Conservation (phyloP, 2,797 vertebrate genomes). For the Protonibea diacanthus region DNA sequence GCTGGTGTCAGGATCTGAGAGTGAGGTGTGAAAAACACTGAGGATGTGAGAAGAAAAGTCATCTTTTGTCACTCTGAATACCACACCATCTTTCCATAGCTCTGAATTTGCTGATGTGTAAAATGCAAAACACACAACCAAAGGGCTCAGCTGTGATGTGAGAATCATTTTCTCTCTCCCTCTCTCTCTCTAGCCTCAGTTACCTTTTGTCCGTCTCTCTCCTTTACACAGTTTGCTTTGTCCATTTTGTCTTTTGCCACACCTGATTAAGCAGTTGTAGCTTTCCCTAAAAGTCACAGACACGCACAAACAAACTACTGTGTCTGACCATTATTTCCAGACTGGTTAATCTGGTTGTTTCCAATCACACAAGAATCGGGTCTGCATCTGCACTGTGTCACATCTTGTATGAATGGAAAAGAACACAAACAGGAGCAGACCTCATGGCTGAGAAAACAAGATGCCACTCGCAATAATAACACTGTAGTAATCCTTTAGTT, state of each 20-base stretch:
- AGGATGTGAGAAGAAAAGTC: constrained; percentile 72
- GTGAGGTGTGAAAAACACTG: constrained; percentile 76
- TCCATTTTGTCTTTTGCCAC: constrained; percentile 16
- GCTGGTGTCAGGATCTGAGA: constrained; percentile 74
- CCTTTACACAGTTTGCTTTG: not conserved
- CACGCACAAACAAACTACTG: not conserved
- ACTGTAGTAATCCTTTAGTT: not conserved
- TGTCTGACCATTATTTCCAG: constrained; percentile 20
- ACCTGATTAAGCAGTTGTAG: not conserved
- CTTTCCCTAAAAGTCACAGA: not conserved
- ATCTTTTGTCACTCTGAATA: constrained; percentile 59
- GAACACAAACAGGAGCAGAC: not conserved
- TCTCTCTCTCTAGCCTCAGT: not conserved
- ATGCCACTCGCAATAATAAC: not conserved
- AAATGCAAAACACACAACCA: constrained; percentile 20
- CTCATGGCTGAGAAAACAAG: not conserved
- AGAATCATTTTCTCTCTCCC: constrained; percentile 6
- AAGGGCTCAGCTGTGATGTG: constrained; percentile 18
- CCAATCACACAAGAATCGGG: not conserved
- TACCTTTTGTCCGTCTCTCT: not conserved
- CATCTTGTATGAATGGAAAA: constrained; percentile 13
- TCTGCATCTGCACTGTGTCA: constrained; percentile 17
- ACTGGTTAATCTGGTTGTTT: not conserved
- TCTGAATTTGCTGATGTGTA: constrained; percentile 40
- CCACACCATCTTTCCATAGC: constrained; percentile 39